Conservation (phyloP, 2,797 vertebrate species). For the Halcyon leucocephala region DNA sequence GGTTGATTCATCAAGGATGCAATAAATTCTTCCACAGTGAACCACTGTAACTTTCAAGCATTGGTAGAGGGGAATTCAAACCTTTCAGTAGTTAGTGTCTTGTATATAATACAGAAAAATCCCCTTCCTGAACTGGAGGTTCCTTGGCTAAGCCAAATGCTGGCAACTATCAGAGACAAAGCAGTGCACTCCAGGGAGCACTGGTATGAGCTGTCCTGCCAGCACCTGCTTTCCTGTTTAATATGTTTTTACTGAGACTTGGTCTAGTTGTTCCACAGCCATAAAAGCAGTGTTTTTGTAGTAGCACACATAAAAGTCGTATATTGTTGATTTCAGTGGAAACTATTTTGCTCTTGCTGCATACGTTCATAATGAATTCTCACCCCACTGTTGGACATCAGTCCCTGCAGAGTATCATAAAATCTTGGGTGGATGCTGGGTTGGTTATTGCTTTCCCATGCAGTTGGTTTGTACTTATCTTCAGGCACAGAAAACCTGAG, state of each 20-base stretch:
- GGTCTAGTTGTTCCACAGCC: neutral
- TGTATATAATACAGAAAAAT: neutral
- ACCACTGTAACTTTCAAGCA: neutral
- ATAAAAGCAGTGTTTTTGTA: neutral
- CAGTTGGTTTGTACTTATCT: neutral
- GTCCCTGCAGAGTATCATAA: neutral
- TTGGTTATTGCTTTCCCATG: neutral
- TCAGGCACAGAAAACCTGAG: neutral
- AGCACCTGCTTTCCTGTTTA: neutral
- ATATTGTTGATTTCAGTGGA: neutral
- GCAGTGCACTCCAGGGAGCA: neutral
- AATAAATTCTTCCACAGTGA: neutral
- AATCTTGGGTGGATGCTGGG: neutral
- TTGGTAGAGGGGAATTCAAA: neutral
- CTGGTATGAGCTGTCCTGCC: neutral
- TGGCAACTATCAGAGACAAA: neutral
- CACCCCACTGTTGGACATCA: accelerated
- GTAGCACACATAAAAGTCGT: neutral
- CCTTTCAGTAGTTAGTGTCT: neutral
- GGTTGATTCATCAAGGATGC: neutral
- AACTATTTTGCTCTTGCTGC: neutral
- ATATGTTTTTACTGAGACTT: neutral
- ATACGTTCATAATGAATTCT: neutral
- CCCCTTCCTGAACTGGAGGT: neutral
- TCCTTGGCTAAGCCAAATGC: neutral